Percentiles rank a stretch among this genome's conserved stretches.
phyloP scores from a whole-genome alignment of 2,113 vertebrate species.

The Osmerus mordax region DNA sequence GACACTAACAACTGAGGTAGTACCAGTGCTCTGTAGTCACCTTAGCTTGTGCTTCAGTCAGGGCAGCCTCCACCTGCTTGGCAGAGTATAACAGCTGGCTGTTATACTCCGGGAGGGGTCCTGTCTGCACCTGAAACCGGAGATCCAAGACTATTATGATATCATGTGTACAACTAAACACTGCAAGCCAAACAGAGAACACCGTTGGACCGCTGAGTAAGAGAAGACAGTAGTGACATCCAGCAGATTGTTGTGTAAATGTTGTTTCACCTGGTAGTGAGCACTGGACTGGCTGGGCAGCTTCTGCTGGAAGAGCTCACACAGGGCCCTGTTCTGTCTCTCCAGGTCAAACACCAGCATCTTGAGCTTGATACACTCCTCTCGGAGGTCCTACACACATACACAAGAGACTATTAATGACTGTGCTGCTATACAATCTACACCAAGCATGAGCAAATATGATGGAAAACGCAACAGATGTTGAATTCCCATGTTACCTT shows the following conservation, averaged over 20 bases:
- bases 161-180: constrained; percentile 25
- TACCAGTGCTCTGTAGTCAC: constrained; percentile 43
- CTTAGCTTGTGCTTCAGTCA: constrained; percentile 74
- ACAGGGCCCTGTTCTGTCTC: constrained; percentile 90
- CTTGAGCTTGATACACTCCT: constrained; percentile 96
- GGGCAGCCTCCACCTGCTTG: constrained; percentile 68
- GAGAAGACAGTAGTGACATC: too few relatives aligned
- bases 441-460: too few relatives aligned
- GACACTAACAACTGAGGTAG: not conserved
- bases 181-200: too few relatives aligned
- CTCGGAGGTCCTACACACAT: constrained; percentile 82
- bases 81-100: constrained; percentile 64
- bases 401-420: not conserved
- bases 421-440: too few relatives aligned
- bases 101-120: constrained; percentile 69
- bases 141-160: constrained; percentile 49
- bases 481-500: constrained; percentile 79
- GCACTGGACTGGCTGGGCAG: constrained; percentile 80
- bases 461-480: too few relatives aligned
- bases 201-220: not conserved
- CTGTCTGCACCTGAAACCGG: constrained; percentile 62
- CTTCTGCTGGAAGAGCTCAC: constrained; percentile 90
- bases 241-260: too few relatives aligned
- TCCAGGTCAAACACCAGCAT: constrained; percentile 94
- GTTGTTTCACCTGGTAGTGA: constrained; percentile 79